Base-by-base conservation (phyloP, 2,797 vertebrate genomes). In the Passerculus sandwichensis region DNA sequence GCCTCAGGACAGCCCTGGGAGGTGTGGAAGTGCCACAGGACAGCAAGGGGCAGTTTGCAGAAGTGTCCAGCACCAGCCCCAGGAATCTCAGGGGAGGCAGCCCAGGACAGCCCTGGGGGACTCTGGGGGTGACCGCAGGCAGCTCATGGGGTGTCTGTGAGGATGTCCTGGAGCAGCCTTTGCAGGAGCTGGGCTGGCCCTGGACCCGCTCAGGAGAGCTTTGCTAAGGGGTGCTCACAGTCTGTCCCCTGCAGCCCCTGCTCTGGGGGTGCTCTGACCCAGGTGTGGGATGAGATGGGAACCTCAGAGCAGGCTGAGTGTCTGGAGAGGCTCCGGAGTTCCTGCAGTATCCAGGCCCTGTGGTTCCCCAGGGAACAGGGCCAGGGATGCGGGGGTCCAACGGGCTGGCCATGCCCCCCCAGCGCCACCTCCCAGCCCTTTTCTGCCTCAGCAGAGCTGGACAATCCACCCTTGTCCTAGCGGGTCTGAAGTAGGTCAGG, bases 381-480 rank as follows among this genome's bases (percentile, higher is more conserved):
- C 15, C 6, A 5, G 0, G 0, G 50, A 50, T 26, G 27, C 0
- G 0, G 57, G 34, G 50, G 57, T 69, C 27, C 72, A 27, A 14
- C 12, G 16, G 27, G 19, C 17, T 67, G 59, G 19, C 67, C 2
- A 0, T 34, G 22, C 6, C 30, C 36, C 45, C 20, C 18, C 62
- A 9, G 25, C 0, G 0, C 34, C 34, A 38, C 69, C 64, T 94
- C 86, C 78, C 50, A 85, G 69, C n/a, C 69, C 38, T 89, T 66
- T 96, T 97, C 96, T 93, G 97, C 97, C 69, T 95, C 77, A 97
- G 45, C 5, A 51, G 90, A 97, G 90, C 66, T 23, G 70, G 65
- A 97, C 96, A 97, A 97, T 96, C 70, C 40, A 1, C 45, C 79
- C 79, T 97, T 97, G 96, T 97, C 81, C 42, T 34, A 38, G 74